Evolutionary conservation across 2,113 vertebrate species (phyloP).

Genomic region (Eleginops maclovinus): DNA sequence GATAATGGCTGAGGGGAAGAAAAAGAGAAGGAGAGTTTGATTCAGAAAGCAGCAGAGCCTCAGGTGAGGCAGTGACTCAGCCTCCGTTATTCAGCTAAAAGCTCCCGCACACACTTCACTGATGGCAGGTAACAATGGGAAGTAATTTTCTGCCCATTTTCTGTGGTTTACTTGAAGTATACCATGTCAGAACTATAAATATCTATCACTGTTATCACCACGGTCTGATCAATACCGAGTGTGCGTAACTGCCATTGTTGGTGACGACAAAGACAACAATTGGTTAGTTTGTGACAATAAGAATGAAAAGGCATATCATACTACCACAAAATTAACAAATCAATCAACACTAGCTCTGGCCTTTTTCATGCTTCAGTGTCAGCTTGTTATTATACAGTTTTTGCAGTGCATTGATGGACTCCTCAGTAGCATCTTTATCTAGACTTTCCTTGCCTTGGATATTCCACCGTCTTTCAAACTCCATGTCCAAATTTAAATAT

Average conservation of each 20-base stretch:
- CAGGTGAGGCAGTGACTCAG: constrained; percentile 46
- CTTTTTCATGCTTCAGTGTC: too few relatives aligned
- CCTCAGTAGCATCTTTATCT: background rate
- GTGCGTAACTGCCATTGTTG: too few relatives aligned
- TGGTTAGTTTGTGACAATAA: too few relatives aligned
- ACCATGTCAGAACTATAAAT: too few relatives aligned
- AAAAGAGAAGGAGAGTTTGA: background rate
- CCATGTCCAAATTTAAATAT: background rate
- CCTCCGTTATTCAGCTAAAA: constrained; percentile 43
- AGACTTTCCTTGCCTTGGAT: background rate
- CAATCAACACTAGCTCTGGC: too few relatives aligned
- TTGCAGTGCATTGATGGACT: background rate
- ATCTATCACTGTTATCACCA: too few relatives aligned
- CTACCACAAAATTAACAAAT: too few relatives aligned
- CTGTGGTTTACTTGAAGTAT: background rate
- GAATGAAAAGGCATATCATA: too few relatives aligned
- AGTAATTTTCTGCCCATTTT: constrained; percentile 21
- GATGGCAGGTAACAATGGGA: constrained; percentile 31
- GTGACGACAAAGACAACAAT: too few relatives aligned
- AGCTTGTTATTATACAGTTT: background rate
- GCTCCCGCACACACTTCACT: constrained; percentile 24
- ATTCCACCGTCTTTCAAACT: background rate
- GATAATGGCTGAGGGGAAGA: background rate
- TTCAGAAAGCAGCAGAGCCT: constrained; percentile 16
- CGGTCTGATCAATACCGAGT: too few relatives aligned